Conservation (phyloP, 2,113 vertebrate species). For the Oenanthe melanoleuca region DNA sequence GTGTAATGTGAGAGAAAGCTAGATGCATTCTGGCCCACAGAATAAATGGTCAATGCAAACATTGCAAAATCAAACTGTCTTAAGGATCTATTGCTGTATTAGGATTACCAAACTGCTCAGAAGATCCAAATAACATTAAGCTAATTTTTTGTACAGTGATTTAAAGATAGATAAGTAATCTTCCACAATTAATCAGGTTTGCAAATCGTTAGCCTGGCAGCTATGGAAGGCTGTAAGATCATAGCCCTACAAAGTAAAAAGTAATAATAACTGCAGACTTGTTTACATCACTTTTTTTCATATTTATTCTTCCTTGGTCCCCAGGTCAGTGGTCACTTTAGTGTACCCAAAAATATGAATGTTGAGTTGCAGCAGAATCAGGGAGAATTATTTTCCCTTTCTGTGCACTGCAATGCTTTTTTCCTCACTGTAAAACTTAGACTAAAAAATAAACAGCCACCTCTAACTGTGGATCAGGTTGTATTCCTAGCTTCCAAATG, state of each 20-base stretch:
- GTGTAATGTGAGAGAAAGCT: neutral
- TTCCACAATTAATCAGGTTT: neutral
- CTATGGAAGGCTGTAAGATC: neutral
- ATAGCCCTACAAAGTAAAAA: neutral
- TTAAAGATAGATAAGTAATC: neutral
- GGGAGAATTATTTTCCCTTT: neutral
- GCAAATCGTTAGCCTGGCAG: neutral
- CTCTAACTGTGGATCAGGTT: neutral
- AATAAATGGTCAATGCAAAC: neutral
- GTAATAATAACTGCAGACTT: neutral
- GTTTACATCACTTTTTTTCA: neutral
- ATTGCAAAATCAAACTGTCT: neutral
- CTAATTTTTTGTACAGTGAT: neutral
- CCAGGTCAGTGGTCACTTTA: neutral
- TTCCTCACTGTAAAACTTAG: neutral
- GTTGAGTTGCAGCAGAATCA: accelerated
- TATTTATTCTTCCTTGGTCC: neutral
- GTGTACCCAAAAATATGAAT: neutral
- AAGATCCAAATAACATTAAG: neutral
- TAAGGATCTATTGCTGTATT: neutral
- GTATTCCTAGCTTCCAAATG: neutral
- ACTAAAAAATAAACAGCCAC: neutral
- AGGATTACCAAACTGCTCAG: accelerated
- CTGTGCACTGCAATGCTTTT: neutral
- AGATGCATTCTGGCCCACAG: neutral